Conservation (phyloP, 2,113 vertebrate species). For the Channa maculata region DNA sequence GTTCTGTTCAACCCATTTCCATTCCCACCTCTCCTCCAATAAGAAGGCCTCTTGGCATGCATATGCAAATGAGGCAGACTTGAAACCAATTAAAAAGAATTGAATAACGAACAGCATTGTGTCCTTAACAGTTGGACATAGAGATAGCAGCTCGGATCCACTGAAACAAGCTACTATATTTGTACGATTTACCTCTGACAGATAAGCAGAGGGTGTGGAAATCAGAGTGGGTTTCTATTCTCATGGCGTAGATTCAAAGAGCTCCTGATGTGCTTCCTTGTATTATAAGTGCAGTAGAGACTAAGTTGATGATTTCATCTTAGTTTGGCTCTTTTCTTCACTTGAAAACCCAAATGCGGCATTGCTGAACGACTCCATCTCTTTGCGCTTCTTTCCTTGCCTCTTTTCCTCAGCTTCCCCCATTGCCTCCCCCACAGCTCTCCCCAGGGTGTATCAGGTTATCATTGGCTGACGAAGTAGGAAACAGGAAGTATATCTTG, state of each 20-base stretch:
- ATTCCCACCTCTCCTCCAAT: conserved; percentile 71
- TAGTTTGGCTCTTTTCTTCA: background rate
- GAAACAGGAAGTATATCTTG: conserved; percentile 70
- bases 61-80: conserved; percentile 74
- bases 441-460: conserved; percentile 76
- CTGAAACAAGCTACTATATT: conserved; percentile 29
- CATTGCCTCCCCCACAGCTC: conserved; percentile 14
- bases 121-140: conserved; percentile 38
- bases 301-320: conserved; percentile 13
- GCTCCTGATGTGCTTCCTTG: background rate
- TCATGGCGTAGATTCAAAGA: conserved; percentile 5
- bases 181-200: conserved; percentile 26
- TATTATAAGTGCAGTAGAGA: background rate
- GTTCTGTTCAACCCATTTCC: conserved; percentile 58
- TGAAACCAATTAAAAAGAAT: conserved; percentile 71
- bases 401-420: conserved; percentile 20
- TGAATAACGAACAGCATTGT: conserved; percentile 58
- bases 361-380: background rate
- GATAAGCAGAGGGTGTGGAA: conserved; percentile 11
- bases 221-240: conserved; percentile 20
- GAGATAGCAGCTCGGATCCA: conserved; percentile 29
- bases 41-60: conserved; percentile 68
- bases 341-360: conserved; percentile 11
- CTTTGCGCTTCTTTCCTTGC: conserved; percentile 13
- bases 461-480: conserved; percentile 68